phyloP scores from a whole-genome alignment of 2,113 vertebrate species.

The Ifrita kowaldi region DNA sequence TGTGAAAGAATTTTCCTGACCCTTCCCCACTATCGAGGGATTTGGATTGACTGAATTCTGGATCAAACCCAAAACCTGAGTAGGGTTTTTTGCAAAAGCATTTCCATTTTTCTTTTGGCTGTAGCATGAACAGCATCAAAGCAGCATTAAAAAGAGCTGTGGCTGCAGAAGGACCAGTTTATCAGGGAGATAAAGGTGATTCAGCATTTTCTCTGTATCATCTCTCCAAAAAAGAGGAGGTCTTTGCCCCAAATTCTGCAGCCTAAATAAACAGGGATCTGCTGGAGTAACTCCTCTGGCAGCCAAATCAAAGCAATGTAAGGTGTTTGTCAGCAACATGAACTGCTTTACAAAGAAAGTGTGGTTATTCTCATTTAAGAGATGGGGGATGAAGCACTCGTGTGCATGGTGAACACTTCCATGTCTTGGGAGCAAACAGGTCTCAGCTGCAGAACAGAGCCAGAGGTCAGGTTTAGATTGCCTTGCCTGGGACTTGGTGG shows the following conservation, averaged over 20 bases:
- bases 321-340: background rate
- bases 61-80: background rate
- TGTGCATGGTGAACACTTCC: background rate
- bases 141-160: background rate
- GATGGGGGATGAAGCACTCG: background rate
- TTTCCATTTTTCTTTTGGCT: background rate
- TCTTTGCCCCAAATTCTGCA: background rate
- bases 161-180: background rate
- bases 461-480: background rate
- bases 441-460: background rate
- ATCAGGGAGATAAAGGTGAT: background rate
- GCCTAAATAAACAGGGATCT: background rate
- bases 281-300: background rate
- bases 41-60: constrained; percentile 5
- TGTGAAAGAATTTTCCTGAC: background rate
- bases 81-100: background rate
- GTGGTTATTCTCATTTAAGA: background rate
- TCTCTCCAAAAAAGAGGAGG: background rate
- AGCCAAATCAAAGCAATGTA: background rate
- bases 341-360: background rate
- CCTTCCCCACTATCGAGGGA: background rate
- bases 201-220: background rate
- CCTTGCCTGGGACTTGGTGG: background rate
- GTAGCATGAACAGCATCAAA: background rate
- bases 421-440: background rate